phyloP scores from a whole-genome alignment of 2,113 vertebrate species.

The Podarcis muralis region DNA sequence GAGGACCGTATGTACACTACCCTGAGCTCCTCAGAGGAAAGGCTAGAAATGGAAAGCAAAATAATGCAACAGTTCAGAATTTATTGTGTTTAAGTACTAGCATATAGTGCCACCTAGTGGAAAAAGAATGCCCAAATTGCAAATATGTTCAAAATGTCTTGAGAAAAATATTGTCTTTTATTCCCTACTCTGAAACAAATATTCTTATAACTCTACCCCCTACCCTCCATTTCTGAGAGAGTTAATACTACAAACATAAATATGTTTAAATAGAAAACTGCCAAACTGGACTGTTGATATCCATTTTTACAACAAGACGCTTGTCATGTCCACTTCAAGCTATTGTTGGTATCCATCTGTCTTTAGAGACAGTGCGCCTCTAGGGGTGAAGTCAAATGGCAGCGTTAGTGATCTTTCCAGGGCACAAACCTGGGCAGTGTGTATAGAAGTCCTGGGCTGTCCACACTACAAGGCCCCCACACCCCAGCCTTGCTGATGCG shows the following conservation, averaged over 20 bases:
- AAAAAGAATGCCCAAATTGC: not conserved
- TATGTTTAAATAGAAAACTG: not conserved
- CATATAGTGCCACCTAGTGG: constrained; percentile 27
- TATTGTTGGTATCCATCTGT: not conserved
- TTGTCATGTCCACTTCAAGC: not conserved
- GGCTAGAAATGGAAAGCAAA: no score
- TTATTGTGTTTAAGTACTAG: not conserved
- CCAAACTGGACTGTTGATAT: not conserved
- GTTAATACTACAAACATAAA: not conserved
- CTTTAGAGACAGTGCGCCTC: no score
- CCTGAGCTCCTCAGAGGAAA: no score
- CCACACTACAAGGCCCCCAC: no score
- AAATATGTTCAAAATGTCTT: not conserved
- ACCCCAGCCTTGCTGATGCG: no score
- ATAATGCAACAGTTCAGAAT: no score
- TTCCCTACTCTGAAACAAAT: not conserved
- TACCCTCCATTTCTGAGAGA: not conserved
- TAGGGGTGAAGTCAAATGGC: no score
- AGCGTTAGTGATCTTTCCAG: no score
- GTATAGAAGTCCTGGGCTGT: no score
- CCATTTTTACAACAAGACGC: not conserved
- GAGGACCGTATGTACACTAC: no score
- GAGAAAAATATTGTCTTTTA: not conserved
- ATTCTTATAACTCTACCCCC: not conserved
- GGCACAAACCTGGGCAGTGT: no score